Evolutionary conservation across 2,113 vertebrate genomes (phyloP), one percentile per base, ranked within the genome.

Genomic region (Tylochromis polylepis): DNA sequence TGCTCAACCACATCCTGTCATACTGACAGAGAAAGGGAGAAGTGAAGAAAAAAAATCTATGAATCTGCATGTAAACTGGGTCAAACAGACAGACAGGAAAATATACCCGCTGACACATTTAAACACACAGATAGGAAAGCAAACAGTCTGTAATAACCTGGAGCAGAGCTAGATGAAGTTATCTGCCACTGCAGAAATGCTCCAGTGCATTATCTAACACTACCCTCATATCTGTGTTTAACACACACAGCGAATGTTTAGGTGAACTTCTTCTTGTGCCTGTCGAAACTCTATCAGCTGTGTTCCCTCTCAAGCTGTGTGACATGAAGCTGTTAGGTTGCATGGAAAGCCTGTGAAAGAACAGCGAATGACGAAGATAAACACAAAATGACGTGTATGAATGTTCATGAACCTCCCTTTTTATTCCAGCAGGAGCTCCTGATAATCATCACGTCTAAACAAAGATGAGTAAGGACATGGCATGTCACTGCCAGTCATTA

Each of bases 1-100:
- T 78, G 79, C 82, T 89, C 29, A 86, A 53, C 92, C 89, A 89
- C 91, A 92, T 95, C 95, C 95, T 94, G 91, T 88, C 58, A 82
- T 3, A 59, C 53, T 58, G 43, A 58, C 46, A 36, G 14, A 79
- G 79, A 93, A 85, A 92, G 11, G 16, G 65, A 92, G 92, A 95
- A 95, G 92, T 91, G 94, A 95, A 94, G 60, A 75, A 29, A 29
- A 53, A 20, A 75, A 95, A 88, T 84, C 15, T 24, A 43, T 78
- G 89, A 85, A 57, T 91, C 53, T 89, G 93, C 90, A 94, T 12
- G 65, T 81, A 82, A 93, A 92, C 27, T 93, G 56, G 89, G 90
- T 90, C 91, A 94, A 83, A 90, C 80, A 65, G 79, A 60, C 53
- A 78, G 85, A 77, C 78, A 83, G 72, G 72, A 80, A 91, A 57